Conservation (phyloP, 2,113 vertebrate genomes). For the Xenopus laevis region DNA sequence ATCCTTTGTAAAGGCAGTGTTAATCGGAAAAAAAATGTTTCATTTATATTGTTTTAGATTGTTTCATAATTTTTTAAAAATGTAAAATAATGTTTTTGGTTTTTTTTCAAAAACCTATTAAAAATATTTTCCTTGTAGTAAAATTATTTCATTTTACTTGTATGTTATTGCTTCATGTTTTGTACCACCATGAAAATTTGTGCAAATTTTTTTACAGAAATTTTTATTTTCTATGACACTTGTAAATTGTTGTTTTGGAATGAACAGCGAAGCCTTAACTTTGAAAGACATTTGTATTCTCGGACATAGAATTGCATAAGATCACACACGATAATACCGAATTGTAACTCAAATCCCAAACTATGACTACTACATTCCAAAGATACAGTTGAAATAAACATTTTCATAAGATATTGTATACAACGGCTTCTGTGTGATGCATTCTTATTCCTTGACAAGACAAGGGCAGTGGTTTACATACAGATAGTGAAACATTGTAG, state of each 20-base stretch:
- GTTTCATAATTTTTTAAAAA: slow-evolving; percentile 80
- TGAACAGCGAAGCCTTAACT: slow-evolving; percentile 83
- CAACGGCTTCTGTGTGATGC: not conserved
- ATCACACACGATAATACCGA: slow-evolving; percentile 64
- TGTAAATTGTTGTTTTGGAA: slow-evolving; percentile 82
- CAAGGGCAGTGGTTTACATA: too few relatives aligned
- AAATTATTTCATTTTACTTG: slow-evolving; percentile 82
- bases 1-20: slow-evolving; percentile 78
- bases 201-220: slow-evolving; percentile 81
- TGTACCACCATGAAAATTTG: slow-evolving; percentile 80
- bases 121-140: slow-evolving; percentile 68
- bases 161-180: slow-evolving; percentile 82
- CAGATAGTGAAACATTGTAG: too few relatives aligned
- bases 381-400: slow-evolving; percentile 85
- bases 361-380: slow-evolving; percentile 87
- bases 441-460: too few relatives aligned
- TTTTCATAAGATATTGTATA: slow-evolving; percentile 77
- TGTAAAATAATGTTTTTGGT: slow-evolving; percentile 70
- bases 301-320: slow-evolving; percentile 75
- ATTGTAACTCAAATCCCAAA: slow-evolving; percentile 78
- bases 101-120: slow-evolving; percentile 77
- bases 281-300: slow-evolving; percentile 84
- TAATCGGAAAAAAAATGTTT: slow-evolving; percentile 65
- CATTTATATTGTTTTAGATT: slow-evolving; percentile 83
- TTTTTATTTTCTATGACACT: slow-evolving; percentile 84